Evolutionary conservation across 2,113 vertebrate species (phyloP).

Genomic region (Calyptomena viridis): DNA sequence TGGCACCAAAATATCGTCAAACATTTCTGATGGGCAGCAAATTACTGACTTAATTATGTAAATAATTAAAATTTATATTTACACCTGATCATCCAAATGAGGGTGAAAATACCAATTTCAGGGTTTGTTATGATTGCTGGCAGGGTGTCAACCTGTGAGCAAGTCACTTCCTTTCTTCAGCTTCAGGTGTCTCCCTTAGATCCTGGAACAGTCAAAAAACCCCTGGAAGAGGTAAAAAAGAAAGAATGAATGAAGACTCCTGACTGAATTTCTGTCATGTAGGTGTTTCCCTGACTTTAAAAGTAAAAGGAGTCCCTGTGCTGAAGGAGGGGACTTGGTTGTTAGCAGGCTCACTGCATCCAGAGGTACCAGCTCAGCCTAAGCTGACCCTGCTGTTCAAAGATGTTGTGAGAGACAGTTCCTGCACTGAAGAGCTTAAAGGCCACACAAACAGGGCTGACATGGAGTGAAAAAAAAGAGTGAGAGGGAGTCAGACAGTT

Average conservation of each 20-base stretch:
- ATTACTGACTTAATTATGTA: slow-evolving; percentile 76
- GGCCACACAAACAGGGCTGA: neutral
- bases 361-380: neutral
- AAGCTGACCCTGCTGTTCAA: neutral
- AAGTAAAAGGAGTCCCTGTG: neutral
- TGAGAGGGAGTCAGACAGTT: neutral
- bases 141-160: slow-evolving; percentile 32
- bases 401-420: neutral
- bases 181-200: neutral
- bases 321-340: neutral
- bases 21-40: slow-evolving; percentile 73
- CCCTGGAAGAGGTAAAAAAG: neutral
- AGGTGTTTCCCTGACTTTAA: neutral
- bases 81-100: slow-evolving; percentile 75
- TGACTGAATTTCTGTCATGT: neutral
- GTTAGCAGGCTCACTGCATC: neutral
- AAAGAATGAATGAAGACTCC: neutral
- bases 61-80: slow-evolving; percentile 82
- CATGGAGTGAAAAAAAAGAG: neutral
- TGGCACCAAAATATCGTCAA: slow-evolving; percentile 74
- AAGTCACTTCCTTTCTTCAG: neutral
- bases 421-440: neutral
- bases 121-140: slow-evolving; percentile 55
- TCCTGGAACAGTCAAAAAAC: neutral
- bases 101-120: slow-evolving; percentile 72